These are phyloP conservation scores for Thereva nobilitata DNA, from an alignment of 2,888 invertebrate species.

Conservation along the genomic window DNA sequence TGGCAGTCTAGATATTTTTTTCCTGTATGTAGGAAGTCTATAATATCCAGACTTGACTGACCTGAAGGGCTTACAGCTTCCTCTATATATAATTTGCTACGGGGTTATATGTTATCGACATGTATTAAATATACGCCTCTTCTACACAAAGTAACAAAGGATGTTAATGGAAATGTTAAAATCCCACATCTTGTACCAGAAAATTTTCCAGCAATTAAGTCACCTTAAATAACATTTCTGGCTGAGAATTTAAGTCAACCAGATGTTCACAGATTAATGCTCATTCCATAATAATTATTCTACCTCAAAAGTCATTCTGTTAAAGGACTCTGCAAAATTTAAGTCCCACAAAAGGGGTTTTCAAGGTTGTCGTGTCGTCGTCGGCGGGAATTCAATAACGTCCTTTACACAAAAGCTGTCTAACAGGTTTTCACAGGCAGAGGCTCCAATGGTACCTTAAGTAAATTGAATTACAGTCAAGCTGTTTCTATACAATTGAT, in stretches of 20 bases:
- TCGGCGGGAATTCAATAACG: neutral
- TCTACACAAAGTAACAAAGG: no score
- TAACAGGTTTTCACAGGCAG: no score
- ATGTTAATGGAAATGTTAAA: neutral
- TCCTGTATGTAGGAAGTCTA: no score
- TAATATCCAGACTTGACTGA: no score
- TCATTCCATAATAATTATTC: neutral
- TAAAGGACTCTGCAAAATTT: constrained; percentile 7
- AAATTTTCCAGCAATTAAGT: neutral
- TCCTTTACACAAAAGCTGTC: neutral
- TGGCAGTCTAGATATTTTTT: no score
- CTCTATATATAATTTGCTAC: no score
- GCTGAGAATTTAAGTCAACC: constrained; percentile 4
- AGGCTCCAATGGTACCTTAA: no score
- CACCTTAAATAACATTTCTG: constrained; percentile 13
- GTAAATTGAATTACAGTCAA: constrained; percentile 14
- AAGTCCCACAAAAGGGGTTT: constrained; percentile 12
- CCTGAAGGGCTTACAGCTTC: no score
- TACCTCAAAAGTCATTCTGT: constrained; percentile 20
- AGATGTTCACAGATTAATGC: constrained; percentile 20
- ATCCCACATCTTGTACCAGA: constrained; percentile 1
- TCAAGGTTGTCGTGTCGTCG: neutral
- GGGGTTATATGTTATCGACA: no score
- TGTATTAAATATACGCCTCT: no score
- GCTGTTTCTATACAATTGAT: constrained; percentile 8